Percentiles rank a stretch among this genome's conserved stretches.
These are phyloP conservation scores for Brachypalpus laphriformis DNA, from an alignment of 2,888 invertebrate genomes.

Conservation along the genomic window DNA sequence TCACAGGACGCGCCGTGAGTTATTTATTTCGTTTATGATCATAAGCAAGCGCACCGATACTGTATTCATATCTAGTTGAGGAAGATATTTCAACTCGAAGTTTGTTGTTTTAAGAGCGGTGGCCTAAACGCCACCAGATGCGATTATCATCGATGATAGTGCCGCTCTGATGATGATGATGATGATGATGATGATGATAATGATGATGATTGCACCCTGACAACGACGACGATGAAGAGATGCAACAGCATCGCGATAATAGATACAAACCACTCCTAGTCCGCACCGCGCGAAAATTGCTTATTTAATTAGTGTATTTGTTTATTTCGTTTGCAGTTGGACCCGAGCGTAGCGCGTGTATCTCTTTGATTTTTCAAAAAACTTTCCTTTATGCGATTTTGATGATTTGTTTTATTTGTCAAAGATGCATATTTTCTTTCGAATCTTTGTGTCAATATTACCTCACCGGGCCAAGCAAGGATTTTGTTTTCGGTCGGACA, in stretches of 20 bases:
- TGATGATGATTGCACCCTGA: too few relatives aligned
- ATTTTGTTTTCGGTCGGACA: conserved; percentile 12
- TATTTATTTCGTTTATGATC: conserved; percentile 71
- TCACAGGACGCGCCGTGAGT: conserved; percentile 44
- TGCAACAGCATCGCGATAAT: too few relatives aligned
- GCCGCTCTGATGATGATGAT: conserved; percentile 56
- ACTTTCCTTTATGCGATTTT: too few relatives aligned
- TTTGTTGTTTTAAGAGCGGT: conserved; percentile 72
- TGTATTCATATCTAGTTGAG: conserved; percentile 1
- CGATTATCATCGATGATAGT: conserved; percentile 70
- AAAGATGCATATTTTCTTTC: conserved; percentile 70
- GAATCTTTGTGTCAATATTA: conserved; percentile 70
- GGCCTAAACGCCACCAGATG: conserved; percentile 74
- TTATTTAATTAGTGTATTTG: conserved; percentile 69
- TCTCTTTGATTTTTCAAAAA: conserved; percentile 70
- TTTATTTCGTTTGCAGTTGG: conserved; percentile 67
- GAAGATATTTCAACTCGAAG: conserved; percentile 40
- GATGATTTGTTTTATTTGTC: conserved; percentile 74
- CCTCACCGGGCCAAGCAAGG: conserved; percentile 51
- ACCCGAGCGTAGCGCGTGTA: conserved; percentile 37
- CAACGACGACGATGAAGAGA: not conserved
- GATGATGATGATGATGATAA: too few relatives aligned
- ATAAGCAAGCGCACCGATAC: conserved; percentile 26
- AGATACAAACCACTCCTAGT: conserved; percentile 37
- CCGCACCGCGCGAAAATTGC: conserved; percentile 47